Conservation (phyloP, 2,113 vertebrate genomes). For the Zapus hudsonius region DNA sequence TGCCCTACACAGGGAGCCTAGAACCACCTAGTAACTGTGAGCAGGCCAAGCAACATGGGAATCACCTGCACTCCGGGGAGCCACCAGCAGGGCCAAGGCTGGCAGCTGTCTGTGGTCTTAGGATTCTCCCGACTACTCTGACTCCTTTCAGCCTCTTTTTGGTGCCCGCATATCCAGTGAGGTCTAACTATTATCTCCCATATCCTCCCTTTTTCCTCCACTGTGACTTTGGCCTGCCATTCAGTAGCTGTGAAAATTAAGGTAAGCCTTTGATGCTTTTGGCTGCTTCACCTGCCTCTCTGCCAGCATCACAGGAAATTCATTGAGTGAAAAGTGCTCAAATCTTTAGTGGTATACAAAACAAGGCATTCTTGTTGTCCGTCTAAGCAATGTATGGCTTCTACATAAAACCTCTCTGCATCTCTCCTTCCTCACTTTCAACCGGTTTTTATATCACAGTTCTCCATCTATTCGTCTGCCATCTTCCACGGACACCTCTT, state of each 20-base stretch:
- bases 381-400: not conserved
- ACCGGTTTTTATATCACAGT: not conserved
- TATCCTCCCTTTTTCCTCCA: not conserved
- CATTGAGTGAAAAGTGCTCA: slow-evolving; percentile 35
- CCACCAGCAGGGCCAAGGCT: not conserved
- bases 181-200: not conserved
- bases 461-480: not conserved
- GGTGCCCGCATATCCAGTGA: not conserved
- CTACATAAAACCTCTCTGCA: not conserved
- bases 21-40: not conserved
- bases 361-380: not conserved
- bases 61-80: not conserved
- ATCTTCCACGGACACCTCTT: slow-evolving; percentile 17
- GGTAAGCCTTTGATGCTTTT: slow-evolving; percentile 13
- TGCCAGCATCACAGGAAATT: not conserved
- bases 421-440: not conserved
- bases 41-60: not conserved
- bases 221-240: not conserved
- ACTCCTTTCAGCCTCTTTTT: slow-evolving; percentile 1
- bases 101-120: not conserved
- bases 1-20: not conserved
- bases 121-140: not conserved
- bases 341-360: slow-evolving; percentile 24
- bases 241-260: slow-evolving; percentile 23
- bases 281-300: slow-evolving; percentile 8